Evolutionary conservation across 1,140 invertebrate genomes (phyloP).

Genomic region (Ridgeia piscesae): DNA sequence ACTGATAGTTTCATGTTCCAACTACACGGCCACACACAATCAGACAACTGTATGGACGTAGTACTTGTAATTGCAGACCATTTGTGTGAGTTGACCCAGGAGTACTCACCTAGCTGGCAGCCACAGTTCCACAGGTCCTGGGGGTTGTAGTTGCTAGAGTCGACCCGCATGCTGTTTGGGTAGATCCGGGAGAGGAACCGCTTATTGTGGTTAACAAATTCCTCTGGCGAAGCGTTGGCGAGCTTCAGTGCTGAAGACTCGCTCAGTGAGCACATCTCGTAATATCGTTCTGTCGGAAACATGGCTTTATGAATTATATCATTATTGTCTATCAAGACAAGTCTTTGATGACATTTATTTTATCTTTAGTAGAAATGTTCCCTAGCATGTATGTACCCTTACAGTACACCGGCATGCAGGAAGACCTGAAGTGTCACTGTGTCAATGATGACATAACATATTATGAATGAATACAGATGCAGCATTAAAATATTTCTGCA

Average conservation of each 20-base stretch:
- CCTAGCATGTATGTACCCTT: too few relatives aligned
- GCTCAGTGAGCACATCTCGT: constrained; percentile 59
- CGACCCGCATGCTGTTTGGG: constrained; percentile 62
- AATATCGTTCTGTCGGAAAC: constrained; percentile 48
- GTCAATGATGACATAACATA: background rate
- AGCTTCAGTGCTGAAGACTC: constrained; percentile 59
- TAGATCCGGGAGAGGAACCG: constrained; percentile 61
- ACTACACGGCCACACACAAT: background rate
- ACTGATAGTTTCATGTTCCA: background rate
- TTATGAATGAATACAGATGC: too few relatives aligned
- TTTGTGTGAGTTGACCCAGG: too few relatives aligned
- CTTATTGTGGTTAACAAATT: constrained; percentile 64
- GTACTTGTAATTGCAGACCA: background rate
- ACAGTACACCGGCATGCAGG: too few relatives aligned
- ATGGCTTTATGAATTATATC: background rate
- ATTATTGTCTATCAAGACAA: background rate
- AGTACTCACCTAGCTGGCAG: constrained; percentile 62
- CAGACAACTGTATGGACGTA: background rate
- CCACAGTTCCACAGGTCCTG: constrained; percentile 66
- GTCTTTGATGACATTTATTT: background rate
- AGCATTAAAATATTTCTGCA: too few relatives aligned
- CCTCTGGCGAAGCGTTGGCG: constrained; percentile 59
- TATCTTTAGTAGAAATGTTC: background rate
- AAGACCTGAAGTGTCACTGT: background rate
- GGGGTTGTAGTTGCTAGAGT: constrained; percentile 66